Conservation (phyloP, 2,888 invertebrate species). For the Andrena camellia region DNA sequence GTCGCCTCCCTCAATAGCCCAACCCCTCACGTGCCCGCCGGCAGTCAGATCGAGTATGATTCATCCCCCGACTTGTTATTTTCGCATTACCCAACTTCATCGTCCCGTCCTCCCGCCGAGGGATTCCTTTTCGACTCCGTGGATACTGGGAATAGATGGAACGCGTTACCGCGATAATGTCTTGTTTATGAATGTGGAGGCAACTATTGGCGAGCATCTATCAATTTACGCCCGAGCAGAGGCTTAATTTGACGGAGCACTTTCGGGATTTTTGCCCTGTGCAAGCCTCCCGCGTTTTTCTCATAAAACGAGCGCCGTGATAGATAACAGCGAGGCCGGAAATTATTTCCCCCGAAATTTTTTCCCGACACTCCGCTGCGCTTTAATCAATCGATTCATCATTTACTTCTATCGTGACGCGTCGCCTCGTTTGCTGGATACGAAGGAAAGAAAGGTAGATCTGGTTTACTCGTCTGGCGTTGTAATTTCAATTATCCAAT, state of each 20-base stretch:
- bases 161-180: constrained; percentile 76
- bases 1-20: constrained; percentile 31
- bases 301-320: constrained; percentile 32
- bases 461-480: neutral
- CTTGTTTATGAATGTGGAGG: constrained; percentile 74
- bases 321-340: constrained; percentile 40
- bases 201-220: constrained; percentile 67
- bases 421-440: neutral
- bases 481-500: neutral
- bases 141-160: constrained; percentile 68
- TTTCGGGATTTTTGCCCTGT: constrained; percentile 33
- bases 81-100: constrained; percentile 78
- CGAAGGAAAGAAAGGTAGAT: neutral
- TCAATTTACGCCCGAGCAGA: constrained; percentile 64
- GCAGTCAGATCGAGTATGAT: constrained; percentile 70
- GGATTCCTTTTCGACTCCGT: constrained; percentile 71
- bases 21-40: constrained; percentile 61
- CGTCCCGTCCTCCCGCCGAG: constrained; percentile 58
- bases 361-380: neutral
- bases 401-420: constrained; percentile 23
- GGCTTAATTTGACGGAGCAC: constrained; percentile 56
- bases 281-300: constrained; percentile 10
- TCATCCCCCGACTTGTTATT: constrained; percentile 78
- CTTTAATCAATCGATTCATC: constrained; percentile 45
- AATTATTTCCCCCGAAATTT: constrained; percentile 30